phyloP scores from a whole-genome alignment of 2,797 vertebrate species.

The Alosa sapidissima region DNA sequence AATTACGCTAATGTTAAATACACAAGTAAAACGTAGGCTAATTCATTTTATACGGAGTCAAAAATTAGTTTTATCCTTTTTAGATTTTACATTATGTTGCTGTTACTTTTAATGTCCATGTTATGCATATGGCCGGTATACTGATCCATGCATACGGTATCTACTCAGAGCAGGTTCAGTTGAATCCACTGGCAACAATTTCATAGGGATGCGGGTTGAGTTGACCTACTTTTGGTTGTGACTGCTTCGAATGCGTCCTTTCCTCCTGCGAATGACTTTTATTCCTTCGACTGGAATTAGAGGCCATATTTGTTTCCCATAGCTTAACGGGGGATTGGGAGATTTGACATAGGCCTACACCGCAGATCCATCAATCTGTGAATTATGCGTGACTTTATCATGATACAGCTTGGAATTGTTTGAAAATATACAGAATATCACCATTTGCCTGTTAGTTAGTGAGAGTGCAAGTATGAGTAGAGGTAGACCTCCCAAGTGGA shows the following conservation, averaged over 20 bases:
- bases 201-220: background rate
- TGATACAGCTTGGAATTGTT: background rate
- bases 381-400: background rate
- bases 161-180: background rate
- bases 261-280: background rate
- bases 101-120: background rate
- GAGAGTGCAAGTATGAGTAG: conserved; percentile 39
- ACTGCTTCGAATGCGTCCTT: background rate
- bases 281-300: background rate
- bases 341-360: background rate
- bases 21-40: background rate
- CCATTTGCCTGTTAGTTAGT: background rate
- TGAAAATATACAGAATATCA: background rate
- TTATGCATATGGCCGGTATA: background rate
- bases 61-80: background rate
- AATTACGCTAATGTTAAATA: background rate
- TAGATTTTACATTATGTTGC: background rate
- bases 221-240: conserved; percentile 17
- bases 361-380: background rate
- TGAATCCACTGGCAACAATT: conserved; percentile 2
- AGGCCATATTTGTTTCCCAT: background rate
- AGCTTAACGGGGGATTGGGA: background rate
- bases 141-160: background rate
- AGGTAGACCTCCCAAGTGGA: conserved; percentile 84
- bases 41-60: background rate